Conservation (phyloP, 2,113 vertebrate species). For the Triplophysa dalaica region DNA sequence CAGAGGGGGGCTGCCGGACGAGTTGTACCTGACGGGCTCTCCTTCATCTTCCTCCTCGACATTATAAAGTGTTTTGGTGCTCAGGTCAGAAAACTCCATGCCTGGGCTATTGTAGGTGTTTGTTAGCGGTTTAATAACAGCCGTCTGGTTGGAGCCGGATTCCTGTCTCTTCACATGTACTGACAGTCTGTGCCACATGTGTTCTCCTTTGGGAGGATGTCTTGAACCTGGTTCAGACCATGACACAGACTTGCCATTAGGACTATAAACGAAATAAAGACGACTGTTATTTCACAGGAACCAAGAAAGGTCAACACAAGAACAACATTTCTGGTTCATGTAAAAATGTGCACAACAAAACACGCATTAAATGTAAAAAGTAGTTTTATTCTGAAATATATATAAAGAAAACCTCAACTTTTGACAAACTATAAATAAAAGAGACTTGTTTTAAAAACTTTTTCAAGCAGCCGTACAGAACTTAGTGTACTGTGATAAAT, state of each 20-base stretch:
- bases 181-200: slow-evolving; percentile 97
- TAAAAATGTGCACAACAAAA: slow-evolving; percentile 50
- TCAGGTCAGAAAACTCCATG: slow-evolving; percentile 89
- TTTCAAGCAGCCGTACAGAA: too few relatives aligned
- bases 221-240: slow-evolving; percentile 99
- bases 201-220: slow-evolving; percentile 92
- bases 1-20: slow-evolving; percentile 80
- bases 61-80: slow-evolving; percentile 90
- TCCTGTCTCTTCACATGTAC: slow-evolving; percentile 97
- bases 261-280: slow-evolving; percentile 98
- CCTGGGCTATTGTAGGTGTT: slow-evolving; percentile 86
- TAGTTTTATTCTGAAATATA: not conserved
- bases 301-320: slow-evolving; percentile 66
- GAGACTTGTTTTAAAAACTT: too few relatives aligned
- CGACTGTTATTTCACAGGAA: slow-evolving; percentile 74
- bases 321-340: slow-evolving; percentile 69
- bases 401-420: too few relatives aligned
- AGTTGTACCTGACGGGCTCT: slow-evolving; percentile 75
- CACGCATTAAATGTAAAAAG: slow-evolving; percentile 10
- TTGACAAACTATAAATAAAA: too few relatives aligned
- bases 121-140: slow-evolving; percentile 98
- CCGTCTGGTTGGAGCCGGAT: slow-evolving; percentile 94
- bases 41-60: slow-evolving; percentile 86
- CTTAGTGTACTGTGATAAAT: not conserved
- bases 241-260: slow-evolving; percentile 99